Evolutionary conservation across 1,140 invertebrate genomes (phyloP).

Genomic region (Drosophila nebulosa): DNA sequence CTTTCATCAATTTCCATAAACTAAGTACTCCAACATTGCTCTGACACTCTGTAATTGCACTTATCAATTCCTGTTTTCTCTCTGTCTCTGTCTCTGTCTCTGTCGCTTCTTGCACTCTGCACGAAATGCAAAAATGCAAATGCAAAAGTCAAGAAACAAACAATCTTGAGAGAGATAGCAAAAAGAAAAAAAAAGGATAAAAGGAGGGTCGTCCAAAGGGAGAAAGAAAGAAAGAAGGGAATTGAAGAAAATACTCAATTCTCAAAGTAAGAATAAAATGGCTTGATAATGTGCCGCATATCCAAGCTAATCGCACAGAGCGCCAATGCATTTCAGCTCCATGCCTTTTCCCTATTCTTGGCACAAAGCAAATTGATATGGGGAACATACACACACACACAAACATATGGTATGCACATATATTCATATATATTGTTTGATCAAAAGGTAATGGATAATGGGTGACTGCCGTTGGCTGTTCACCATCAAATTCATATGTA

Average conservation of each 20-base stretch:
- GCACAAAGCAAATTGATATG: constrained; percentile 11
- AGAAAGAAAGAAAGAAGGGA: background rate
- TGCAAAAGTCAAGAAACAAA: background rate
- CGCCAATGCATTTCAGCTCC: background rate
- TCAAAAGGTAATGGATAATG: constrained; percentile 1
- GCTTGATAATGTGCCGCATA: background rate
- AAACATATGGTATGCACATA: background rate
- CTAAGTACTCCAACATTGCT: constrained; percentile 19
- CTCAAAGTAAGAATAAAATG: background rate
- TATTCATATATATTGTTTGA: constrained; percentile 1
- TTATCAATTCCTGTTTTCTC: constrained; percentile 30
- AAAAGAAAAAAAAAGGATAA: background rate
- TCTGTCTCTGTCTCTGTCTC: background rate
- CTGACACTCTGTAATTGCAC: constrained; percentile 36
- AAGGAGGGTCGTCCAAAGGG: too few species aligned
- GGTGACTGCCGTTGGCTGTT: background rate
- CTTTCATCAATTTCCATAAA: constrained; percentile 63
- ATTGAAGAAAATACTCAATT: background rate
- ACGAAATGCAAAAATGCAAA: background rate
- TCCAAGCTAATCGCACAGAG: constrained; percentile 1
- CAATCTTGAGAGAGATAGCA: background rate
- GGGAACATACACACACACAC: background rate
- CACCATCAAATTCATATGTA: background rate
- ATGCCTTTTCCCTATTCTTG: background rate
- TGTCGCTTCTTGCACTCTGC: background rate